These are phyloP conservation scores for Myotis lucifugus DNA, from an alignment of 2,113 vertebrate genomes.

Conservation along the genomic window DNA sequence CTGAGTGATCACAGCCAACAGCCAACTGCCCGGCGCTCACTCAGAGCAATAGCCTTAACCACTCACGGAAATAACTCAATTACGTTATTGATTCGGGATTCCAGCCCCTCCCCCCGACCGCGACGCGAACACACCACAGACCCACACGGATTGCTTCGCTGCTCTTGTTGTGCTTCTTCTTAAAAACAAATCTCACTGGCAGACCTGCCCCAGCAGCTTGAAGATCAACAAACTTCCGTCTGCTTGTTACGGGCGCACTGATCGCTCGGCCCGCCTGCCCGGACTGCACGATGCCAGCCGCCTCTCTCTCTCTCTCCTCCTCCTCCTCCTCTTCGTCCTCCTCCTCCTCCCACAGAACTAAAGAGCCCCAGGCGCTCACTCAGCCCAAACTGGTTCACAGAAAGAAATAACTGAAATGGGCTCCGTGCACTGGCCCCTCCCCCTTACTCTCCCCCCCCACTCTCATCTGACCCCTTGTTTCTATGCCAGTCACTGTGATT, in stretches of 20 bases:
- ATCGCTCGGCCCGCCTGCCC: not conserved
- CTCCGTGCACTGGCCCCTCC: not conserved
- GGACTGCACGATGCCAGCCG: not conserved
- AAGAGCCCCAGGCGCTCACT: not conserved
- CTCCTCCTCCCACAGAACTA: not conserved
- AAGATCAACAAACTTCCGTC: not conserved
- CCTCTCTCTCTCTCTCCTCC: too few relatives aligned
- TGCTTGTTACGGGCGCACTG: not conserved
- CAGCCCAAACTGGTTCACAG: not conserved
- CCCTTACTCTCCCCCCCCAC: too few relatives aligned
- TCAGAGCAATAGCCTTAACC: conserved; percentile 53
- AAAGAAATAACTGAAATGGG: not conserved
- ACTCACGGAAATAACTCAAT: conserved; percentile 51
- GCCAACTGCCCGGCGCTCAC: not conserved
- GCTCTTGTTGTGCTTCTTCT: not conserved
- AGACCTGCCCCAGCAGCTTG: not conserved
- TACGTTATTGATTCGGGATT: conserved; percentile 38
- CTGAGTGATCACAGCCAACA: conserved; percentile 29
- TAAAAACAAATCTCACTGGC: not conserved
- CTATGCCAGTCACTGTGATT: too few relatives aligned
- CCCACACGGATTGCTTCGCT: fast-evolving
- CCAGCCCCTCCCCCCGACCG: not conserved
- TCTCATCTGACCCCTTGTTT: too few relatives aligned
- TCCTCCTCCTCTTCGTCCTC: too few relatives aligned
- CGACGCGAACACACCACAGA: not conserved